Evolutionary conservation across 2,113 vertebrate species (phyloP).

Genomic region (Empidonax alnorum): DNA sequence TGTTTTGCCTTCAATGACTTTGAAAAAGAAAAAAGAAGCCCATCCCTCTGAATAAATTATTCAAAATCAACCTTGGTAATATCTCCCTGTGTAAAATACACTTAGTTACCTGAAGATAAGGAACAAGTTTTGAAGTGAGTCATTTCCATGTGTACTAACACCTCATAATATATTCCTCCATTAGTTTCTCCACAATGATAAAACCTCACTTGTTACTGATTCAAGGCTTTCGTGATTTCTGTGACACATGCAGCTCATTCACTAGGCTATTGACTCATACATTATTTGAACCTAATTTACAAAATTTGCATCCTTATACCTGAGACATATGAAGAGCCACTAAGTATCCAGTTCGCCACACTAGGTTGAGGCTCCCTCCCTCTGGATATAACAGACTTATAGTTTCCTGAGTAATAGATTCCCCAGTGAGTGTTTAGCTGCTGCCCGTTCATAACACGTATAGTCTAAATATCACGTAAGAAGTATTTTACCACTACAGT

Average conservation of each 20-base stretch:
- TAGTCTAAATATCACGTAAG: neutral
- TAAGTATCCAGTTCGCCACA: neutral
- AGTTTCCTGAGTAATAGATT: neutral
- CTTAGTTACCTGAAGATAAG: neutral
- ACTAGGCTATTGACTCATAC: neutral
- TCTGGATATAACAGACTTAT: neutral
- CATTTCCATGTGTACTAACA: neutral
- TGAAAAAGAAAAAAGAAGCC: neutral
- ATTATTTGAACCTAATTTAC: neutral
- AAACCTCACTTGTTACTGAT: neutral
- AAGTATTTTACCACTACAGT: neutral
- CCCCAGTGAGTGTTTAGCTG: neutral
- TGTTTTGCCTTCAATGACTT: conserved; percentile 19
- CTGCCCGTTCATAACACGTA: neutral
- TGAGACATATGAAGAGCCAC: neutral
- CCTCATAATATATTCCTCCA: neutral
- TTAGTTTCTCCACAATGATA: neutral
- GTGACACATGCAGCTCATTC: neutral
- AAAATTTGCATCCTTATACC: neutral
- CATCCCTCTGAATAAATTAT: conserved; percentile 25
- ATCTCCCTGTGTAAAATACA: neutral
- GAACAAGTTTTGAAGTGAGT: neutral
- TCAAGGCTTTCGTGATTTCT: neutral
- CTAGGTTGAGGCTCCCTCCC: neutral
- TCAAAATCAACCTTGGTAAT: conserved; percentile 48